Percentiles rank a stretch among this genome's conserved stretches.
Evolutionary conservation across 2,888 invertebrate species (phyloP).

Genomic region (Ochropleura leucogaster): DNA sequence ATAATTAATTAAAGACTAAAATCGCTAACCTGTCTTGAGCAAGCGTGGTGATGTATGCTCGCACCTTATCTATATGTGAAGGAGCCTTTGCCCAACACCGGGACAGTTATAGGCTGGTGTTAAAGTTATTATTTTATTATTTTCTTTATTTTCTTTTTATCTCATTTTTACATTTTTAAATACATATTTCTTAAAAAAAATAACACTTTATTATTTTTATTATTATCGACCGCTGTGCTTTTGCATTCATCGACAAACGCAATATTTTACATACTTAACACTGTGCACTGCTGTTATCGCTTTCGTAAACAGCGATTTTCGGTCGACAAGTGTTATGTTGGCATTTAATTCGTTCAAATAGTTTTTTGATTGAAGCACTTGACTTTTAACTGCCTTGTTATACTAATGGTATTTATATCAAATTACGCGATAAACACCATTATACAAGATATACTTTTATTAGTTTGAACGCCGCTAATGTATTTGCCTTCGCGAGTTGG

Average conservation of each 20-base stretch:
- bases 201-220: too few relatives aligned
- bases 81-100: too few relatives aligned
- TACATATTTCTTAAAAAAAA: too few relatives aligned
- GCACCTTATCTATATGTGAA: too few relatives aligned
- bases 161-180: too few relatives aligned
- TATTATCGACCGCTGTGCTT: background rate
- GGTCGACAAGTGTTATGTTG: background rate
- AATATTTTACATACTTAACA: background rate
- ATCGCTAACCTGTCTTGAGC: too few relatives aligned
- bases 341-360: background rate
- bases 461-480: background rate
- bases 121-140: too few relatives aligned
- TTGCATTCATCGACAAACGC: background rate
- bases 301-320: background rate
- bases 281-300: background rate
- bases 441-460: background rate
- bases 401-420: slow-evolving; percentile 16
- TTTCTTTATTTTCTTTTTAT: too few relatives aligned
- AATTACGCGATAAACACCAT: slow-evolving; percentile 3
- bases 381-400: slow-evolving; percentile 20
- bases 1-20: too few relatives aligned
- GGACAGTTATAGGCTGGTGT: too few relatives aligned
- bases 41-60: too few relatives aligned
- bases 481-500: background rate
- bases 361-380: slow-evolving; percentile 24